phyloP scores from a whole-genome alignment of 2,113 vertebrate genomes.

The Australoheros scitulus region DNA sequence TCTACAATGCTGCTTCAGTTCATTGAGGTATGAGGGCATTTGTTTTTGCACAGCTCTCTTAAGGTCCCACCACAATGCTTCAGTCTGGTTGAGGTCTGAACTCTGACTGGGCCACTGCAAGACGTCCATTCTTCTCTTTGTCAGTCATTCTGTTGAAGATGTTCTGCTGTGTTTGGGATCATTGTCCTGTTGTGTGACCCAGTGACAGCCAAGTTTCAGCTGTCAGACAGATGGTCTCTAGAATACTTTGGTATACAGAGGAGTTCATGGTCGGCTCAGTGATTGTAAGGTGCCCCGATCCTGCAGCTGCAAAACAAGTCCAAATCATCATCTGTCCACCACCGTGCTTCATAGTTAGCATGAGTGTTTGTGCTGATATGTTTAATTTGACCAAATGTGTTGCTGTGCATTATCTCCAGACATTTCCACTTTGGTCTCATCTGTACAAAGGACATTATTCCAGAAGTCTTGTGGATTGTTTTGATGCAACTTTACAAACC shows the following conservation, averaged over 20 bases:
- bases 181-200: not conserved
- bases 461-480: not conserved
- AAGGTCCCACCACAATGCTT: too few species aligned
- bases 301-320: not conserved
- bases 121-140: too few species aligned
- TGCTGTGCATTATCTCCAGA: not conserved
- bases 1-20: not conserved
- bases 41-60: not conserved
- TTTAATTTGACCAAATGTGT: not conserved
- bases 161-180: not conserved
- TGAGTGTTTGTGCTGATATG: slow-evolving; percentile 4
- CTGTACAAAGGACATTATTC: not conserved
- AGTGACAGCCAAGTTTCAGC: not conserved
- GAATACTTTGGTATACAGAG: not conserved
- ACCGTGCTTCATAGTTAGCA: not conserved
- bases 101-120: too few species aligned
- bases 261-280: not conserved
- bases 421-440: not conserved
- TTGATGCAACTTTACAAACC: not conserved
- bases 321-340: not conserved
- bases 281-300: not conserved
- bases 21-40: not conserved
- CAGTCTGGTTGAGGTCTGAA: too few species aligned
- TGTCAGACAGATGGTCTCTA: not conserved
- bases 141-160: not conserved